Conservation (phyloP, 2,888 invertebrate genomes). For the Xanthia togata region DNA sequence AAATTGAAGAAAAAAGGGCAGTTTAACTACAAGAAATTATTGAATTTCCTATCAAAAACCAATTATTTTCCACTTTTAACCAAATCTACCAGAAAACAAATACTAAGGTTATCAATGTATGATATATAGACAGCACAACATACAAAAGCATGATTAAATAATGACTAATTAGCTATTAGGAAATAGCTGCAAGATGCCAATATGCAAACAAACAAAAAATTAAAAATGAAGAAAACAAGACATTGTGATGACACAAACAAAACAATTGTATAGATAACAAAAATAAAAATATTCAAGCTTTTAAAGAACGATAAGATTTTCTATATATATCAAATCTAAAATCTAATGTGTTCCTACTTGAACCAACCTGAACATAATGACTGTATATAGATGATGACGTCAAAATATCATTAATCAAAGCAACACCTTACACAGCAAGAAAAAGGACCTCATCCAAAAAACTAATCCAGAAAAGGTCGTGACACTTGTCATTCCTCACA, state of each 20-base stretch:
- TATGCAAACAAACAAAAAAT: no score
- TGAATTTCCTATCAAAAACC: background rate
- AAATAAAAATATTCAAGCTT: no score
- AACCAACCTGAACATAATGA: background rate
- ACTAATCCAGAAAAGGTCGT: constrained; percentile 32
- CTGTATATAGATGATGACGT: background rate
- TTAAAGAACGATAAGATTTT: background rate
- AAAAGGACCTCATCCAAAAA: constrained; percentile 31
- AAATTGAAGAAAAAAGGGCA: background rate
- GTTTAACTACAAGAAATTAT: background rate
- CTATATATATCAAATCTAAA: no score
- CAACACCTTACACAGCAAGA: constrained; percentile 6
- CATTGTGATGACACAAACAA: no score
- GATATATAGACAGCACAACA: no score
- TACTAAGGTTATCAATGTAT: background rate
- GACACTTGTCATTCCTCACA: constrained; percentile 50
- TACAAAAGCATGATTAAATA: no score
- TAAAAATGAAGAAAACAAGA: no score
- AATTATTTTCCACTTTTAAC: no score
- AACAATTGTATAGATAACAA: no score
- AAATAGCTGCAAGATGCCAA: no score
- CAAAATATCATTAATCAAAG: background rate
- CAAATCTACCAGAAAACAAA: background rate
- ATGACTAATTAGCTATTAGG: no score
- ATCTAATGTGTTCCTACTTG: background rate